phyloP scores from a whole-genome alignment of 1,140 invertebrate species.

The Temnothorax nylanderi region DNA sequence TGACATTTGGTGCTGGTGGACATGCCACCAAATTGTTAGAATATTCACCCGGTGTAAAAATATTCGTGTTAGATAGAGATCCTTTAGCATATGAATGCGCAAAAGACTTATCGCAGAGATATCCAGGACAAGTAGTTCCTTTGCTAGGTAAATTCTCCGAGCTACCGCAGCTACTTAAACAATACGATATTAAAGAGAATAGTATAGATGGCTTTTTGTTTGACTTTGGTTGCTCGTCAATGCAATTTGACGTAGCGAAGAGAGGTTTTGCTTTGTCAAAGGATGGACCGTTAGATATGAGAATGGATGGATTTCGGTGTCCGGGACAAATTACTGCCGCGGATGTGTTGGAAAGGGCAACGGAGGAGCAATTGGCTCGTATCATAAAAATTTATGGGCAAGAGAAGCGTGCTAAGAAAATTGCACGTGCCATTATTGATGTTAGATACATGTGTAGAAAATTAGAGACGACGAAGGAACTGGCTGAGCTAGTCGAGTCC shows the following conservation, averaged over 20 bases:
- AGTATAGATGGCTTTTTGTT: constrained; percentile 95
- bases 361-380: constrained; percentile 92
- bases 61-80: constrained; percentile 96
- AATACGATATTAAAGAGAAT: constrained; percentile 87
- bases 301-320: constrained; percentile 94
- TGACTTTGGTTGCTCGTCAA: constrained; percentile 98
- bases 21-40: constrained; percentile 90
- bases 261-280: constrained; percentile 95
- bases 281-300: constrained; percentile 97
- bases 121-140: constrained; percentile 90
- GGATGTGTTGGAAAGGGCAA: constrained; percentile 93
- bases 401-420: constrained; percentile 94
- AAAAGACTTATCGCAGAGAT: constrained; percentile 87
- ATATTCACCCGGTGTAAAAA: constrained; percentile 84
- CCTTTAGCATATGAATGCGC: constrained; percentile 91
- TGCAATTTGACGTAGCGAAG: constrained; percentile 94
- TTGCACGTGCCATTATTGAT: constrained; percentile 95
- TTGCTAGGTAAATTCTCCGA: constrained; percentile 96
- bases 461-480: constrained; percentile 93
- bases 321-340: constrained; percentile 92
- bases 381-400: constrained; percentile 97
- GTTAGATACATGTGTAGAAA: constrained; percentile 93
- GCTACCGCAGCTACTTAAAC: constrained; percentile 89
- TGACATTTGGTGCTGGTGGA: constrained; percentile 98
- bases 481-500: constrained; percentile 92